A percentile compares a stretch with the other conserved stretches of the same genome.
Conservation (phyloP, 1,140 invertebrate species). For the Orius insidiosus region DNA sequence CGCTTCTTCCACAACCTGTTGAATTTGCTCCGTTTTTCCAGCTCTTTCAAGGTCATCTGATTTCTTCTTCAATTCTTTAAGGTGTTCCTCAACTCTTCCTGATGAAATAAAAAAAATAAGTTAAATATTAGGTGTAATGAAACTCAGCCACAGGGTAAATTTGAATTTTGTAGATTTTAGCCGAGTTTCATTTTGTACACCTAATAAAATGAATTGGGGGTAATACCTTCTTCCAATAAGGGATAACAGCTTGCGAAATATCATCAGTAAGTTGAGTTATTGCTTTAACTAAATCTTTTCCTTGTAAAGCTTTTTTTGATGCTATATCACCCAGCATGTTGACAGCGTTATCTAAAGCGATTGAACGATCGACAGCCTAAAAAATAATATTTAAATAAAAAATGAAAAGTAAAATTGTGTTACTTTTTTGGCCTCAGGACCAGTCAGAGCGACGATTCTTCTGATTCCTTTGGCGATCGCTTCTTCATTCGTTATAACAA, state of each 20-base stretch:
- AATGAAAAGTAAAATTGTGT: not conserved
- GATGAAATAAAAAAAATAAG: conserved; percentile 18
- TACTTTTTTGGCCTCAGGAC: conserved; percentile 70
- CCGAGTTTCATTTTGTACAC: too few relatives aligned
- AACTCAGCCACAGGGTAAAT: too few relatives aligned
- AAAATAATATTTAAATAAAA: conserved; percentile 10
- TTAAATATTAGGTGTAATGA: too few relatives aligned
- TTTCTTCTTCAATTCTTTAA: conserved; percentile 76
- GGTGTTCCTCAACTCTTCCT: conserved; percentile 67
- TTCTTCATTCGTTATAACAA: conserved; percentile 93
- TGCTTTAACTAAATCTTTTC: conserved; percentile 48
- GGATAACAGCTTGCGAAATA: conserved; percentile 63
- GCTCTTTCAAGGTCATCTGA: conserved; percentile 81
- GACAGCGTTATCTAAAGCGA: conserved; percentile 57
- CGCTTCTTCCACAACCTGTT: conserved; percentile 61
- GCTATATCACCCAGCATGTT: conserved; percentile 43
- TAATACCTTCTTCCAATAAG: conserved; percentile 74
- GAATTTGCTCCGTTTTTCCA: conserved; percentile 59
- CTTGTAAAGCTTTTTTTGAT: conserved; percentile 34
- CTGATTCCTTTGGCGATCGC: conserved; percentile 97
- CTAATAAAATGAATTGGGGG: too few relatives aligned
- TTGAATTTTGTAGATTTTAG: too few relatives aligned
- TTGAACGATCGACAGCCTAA: conserved; percentile 57
- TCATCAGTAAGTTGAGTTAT: conserved; percentile 73
- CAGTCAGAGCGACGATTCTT: conserved; percentile 91